Conservation (phyloP, 92 coral and sea anemone species). For the Ricordea florida region DNA sequence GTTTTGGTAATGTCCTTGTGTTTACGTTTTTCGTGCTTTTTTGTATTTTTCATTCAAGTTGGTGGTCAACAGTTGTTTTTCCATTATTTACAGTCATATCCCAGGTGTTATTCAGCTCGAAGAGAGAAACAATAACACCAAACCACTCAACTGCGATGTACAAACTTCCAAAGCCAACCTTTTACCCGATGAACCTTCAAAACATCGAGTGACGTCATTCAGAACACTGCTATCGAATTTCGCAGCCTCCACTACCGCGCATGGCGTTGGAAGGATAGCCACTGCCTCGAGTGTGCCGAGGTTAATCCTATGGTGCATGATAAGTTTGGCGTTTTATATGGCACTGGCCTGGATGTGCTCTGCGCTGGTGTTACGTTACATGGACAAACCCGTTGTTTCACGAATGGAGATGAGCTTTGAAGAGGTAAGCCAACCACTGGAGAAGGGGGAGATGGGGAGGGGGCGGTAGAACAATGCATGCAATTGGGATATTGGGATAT, state of each 20-base stretch:
- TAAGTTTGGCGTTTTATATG: slow-evolving; percentile 42
- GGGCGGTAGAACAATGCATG: too few relatives aligned
- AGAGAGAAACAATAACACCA: not conserved
- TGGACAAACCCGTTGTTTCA: slow-evolving; percentile 63
- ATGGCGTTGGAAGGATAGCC: slow-evolving; percentile 76
- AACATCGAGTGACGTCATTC: not conserved
- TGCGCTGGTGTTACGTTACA: slow-evolving; percentile 20
- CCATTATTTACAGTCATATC: not conserved
- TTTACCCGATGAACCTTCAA: not conserved
- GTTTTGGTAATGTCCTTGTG: too few relatives aligned
- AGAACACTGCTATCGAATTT: slow-evolving; percentile 20
- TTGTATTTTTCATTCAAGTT: too few relatives aligned
- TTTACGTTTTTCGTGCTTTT: too few relatives aligned
- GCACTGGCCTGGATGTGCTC: slow-evolving; percentile 49
- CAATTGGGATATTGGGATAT: too few relatives aligned
- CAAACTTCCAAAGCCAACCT: not conserved
- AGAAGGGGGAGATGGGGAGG: too few relatives aligned
- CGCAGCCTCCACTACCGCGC: slow-evolving; percentile 73
- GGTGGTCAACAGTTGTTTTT: too few relatives aligned
- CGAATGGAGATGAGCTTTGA: slow-evolving; percentile 75
- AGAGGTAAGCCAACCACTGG: slow-evolving; percentile 36
- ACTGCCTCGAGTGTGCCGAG: slow-evolving; percentile 37
- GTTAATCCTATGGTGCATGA: slow-evolving; percentile 50
- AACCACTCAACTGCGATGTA: not conserved
- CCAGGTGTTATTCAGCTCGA: slow-evolving; percentile 7